Conservation (phyloP, 2,888 invertebrate genomes). For the Cheilosia variabilis region DNA sequence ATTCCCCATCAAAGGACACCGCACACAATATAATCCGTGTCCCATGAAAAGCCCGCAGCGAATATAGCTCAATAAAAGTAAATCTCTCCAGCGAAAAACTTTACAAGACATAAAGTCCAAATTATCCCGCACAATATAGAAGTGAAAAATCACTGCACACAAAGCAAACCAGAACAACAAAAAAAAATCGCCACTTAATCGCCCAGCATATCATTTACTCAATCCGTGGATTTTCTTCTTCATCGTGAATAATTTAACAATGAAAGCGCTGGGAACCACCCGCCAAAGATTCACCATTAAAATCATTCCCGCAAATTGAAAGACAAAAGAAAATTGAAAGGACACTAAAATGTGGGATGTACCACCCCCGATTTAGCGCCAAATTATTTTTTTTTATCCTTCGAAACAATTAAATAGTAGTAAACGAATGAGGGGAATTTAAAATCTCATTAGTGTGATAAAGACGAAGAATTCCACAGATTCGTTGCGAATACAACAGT, state of each 20-base stretch:
- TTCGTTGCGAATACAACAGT: conserved; percentile 70
- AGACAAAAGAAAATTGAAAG: conserved; percentile 74
- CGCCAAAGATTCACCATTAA: conserved; percentile 70
- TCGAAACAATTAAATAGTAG: conserved; percentile 73
- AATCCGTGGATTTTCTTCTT: conserved; percentile 51
- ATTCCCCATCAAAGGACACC: conserved; percentile 22
- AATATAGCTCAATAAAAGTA: conserved; percentile 50
- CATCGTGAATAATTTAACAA: conserved; percentile 71
- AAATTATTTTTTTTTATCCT: conserved; percentile 50
- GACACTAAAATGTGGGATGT: conserved; percentile 18
- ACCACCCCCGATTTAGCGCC: conserved; percentile 62
- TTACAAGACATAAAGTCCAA: conserved; percentile 60
- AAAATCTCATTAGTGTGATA: conserved; percentile 73
- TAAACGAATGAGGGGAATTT: conserved; percentile 72
- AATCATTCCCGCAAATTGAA: conserved; percentile 65
- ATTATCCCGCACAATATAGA: conserved; percentile 55
- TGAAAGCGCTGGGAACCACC: conserved; percentile 57
- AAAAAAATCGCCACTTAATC: conserved; percentile 21
- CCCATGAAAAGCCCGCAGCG: conserved; percentile 13
- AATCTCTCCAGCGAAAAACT: conserved; percentile 41
- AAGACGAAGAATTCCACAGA: conserved; percentile 43
- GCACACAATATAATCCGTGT: conserved; percentile 19
- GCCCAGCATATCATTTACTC: conserved; percentile 65
- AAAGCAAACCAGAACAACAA: not conserved
- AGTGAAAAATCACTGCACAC: conserved; percentile 70